These are phyloP conservation scores for Synanthedon andrenaeformis DNA, from an alignment of 2,888 invertebrate genomes.

Conservation along the genomic window DNA sequence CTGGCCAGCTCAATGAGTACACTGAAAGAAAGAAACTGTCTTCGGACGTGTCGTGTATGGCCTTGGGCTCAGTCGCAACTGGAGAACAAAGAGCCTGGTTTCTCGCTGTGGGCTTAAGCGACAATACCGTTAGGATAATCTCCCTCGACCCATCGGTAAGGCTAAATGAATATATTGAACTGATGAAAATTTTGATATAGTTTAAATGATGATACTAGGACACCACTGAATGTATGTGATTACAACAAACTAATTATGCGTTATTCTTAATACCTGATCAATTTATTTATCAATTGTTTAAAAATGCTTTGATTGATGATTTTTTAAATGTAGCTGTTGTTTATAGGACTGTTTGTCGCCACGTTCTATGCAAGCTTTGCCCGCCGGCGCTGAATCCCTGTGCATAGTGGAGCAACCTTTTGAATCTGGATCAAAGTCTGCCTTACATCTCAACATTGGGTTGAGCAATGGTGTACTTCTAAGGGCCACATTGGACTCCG, in stretches of 20 bases:
- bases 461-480: slow-evolving; percentile 95
- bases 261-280: slow-evolving; percentile 56
- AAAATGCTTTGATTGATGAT: not conserved
- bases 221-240: slow-evolving; percentile 65
- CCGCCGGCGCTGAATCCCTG: slow-evolving; percentile 95
- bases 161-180: not conserved
- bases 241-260: slow-evolving; percentile 63
- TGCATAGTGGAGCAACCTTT: slow-evolving; percentile 91
- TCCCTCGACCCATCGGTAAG: slow-evolving; percentile 92
- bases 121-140: slow-evolving; percentile 97
- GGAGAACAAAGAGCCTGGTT: slow-evolving; percentile 97
- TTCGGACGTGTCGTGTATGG: slow-evolving; percentile 98
- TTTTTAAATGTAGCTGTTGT: not conserved
- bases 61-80: slow-evolving; percentile 91
- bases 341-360: slow-evolving; percentile 91
- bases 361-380: slow-evolving; percentile 95
- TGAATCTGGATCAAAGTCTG: slow-evolving; percentile 76
- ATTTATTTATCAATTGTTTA: not conserved
- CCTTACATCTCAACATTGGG: slow-evolving; percentile 95
- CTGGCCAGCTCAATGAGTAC: slow-evolving; percentile 98
- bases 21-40: slow-evolving; percentile 97
- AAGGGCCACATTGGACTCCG: slow-evolving; percentile 93
- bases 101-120: slow-evolving; percentile 93
- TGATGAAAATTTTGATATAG: not conserved
- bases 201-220: slow-evolving; percentile 62